Percentiles rank a stretch among this genome's conserved stretches.
Evolutionary conservation across 2,113 vertebrate species (phyloP).

Genomic region (Paradoxurus hermaphroditus): DNA sequence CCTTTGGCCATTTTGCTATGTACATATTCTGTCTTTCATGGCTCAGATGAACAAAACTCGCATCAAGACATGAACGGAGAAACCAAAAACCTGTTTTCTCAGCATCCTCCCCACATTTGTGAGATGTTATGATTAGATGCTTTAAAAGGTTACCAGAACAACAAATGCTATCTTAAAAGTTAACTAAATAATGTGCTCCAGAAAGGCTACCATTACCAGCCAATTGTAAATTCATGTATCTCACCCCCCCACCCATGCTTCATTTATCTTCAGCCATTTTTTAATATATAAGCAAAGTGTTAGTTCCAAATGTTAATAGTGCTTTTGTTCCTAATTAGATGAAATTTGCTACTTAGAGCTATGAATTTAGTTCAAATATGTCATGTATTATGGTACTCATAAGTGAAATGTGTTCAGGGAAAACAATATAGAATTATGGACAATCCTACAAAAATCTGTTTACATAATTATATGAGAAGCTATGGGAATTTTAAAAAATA

Average conservation of each 20-base stretch:
- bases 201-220: background rate
- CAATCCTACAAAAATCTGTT: background rate
- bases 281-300: constrained; percentile 50
- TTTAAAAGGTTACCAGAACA: constrained; percentile 60
- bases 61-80: background rate
- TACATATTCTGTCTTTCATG: background rate
- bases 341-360: background rate
- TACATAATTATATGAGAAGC: background rate
- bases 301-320: constrained; percentile 28
- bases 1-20: constrained; percentile 17
- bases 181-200: background rate
- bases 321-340: background rate
- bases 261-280: background rate
- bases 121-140: constrained; percentile 15
- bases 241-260: background rate
- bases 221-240: background rate
- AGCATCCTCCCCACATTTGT: background rate
- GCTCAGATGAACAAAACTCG: constrained; percentile 37
- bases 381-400: background rate
- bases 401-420: background rate
- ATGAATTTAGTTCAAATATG: background rate
- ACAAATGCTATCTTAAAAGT: constrained; percentile 50
- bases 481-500: background rate
- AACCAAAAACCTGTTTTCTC: background rate
- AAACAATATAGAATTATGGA: constrained; percentile 22